Evolutionary conservation across 2,113 vertebrate genomes (phyloP).

Genomic region (Pseudorectes ferrugineus): DNA sequence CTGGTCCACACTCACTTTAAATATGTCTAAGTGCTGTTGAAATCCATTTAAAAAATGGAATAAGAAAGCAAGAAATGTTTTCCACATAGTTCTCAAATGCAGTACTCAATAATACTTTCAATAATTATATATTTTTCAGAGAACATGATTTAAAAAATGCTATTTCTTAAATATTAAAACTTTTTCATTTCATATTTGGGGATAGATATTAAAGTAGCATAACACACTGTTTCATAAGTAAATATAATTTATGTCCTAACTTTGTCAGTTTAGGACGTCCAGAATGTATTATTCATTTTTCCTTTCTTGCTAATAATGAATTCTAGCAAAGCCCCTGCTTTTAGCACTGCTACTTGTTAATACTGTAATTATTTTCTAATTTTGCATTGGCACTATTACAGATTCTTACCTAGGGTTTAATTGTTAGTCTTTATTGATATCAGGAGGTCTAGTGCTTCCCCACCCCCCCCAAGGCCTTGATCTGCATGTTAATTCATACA

Average conservation of each 20-base stretch:
- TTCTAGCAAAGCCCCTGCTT: background rate
- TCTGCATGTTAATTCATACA: background rate
- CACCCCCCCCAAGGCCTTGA: background rate
- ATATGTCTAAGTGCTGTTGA: background rate
- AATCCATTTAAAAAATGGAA: background rate
- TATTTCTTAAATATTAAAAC: background rate
- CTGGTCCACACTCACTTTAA: background rate
- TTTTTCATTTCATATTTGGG: background rate
- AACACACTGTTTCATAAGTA: background rate
- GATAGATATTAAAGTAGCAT: background rate
- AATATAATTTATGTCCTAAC: background rate
- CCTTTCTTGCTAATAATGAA: background rate
- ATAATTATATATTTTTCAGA: background rate
- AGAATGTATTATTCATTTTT: background rate
- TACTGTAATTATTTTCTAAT: background rate
- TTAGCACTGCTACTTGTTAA: background rate
- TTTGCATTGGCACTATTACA: background rate
- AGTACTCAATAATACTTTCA: background rate
- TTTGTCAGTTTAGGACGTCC: background rate
- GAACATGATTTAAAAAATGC: background rate
- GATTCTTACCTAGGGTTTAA: background rate
- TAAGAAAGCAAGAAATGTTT: background rate
- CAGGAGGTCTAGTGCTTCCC: background rate
- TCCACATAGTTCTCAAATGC: background rate
- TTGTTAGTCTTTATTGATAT: background rate